Evolutionary conservation across 1,140 invertebrate genomes (phyloP), one percentile per base, ranked within the genome.

Genomic region (Ceratosolen solmsi): DNA sequence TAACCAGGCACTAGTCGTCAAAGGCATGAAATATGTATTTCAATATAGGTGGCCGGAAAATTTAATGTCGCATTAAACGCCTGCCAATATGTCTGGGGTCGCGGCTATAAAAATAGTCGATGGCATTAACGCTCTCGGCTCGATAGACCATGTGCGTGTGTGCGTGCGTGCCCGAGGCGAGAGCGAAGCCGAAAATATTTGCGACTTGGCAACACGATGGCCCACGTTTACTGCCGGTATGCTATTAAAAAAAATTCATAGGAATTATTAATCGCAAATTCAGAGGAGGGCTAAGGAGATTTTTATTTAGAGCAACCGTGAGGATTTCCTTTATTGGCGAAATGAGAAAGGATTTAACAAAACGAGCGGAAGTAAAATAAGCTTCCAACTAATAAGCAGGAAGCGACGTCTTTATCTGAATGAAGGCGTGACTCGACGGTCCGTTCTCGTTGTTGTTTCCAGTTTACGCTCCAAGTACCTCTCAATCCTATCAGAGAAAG

Each of bases 361-460:
- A 88, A 87, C 84, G 85, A 79, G 84, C 85, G 84, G 85, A 87
- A 86, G 86, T 84, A 86, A 88, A 88, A 86, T 88, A 89, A 89
- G 87, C 86, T 85, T 87, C 85, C 85, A 87, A 87, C 86, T 90
- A 88, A 90, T 90, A 90, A 89, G 88, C 85, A 87, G 82, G 85
- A 88, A 87, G 83, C 86, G 87, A 87, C 86, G 86, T 89, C 87
- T 90, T 90, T 88, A 87, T 89, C 89, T 87, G 85, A 90, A 90
- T 89, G 88, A 88, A 89, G 87, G 86, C 87, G 87, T 87, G 87
- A 90, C 85, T 89, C 87, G 84, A 84, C 83, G 87, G 86, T 88
- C 87, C 89, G 87, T 89, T 90, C 87, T 87, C 85, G 87, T 86
- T 89, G 89, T 91, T 90, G 88, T 89, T 90, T 90, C 87, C 89